Conservation (phyloP, 2,797 vertebrate species). For the Phoxinus dragarum region DNA sequence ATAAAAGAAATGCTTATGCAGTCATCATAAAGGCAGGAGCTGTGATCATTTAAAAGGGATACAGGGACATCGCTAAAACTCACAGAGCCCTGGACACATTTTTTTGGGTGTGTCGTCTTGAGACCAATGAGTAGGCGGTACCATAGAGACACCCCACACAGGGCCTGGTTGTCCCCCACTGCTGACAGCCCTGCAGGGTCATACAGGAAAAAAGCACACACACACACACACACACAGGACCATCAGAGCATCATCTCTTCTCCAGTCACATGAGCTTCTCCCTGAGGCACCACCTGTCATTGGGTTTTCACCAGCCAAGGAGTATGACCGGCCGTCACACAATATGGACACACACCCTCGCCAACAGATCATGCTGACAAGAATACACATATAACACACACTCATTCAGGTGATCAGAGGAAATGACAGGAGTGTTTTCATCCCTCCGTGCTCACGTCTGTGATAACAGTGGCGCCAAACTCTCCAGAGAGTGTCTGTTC, state of each 20-base stretch:
- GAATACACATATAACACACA: conserved; percentile 47
- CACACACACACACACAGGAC: neutral
- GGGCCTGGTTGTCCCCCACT: neutral
- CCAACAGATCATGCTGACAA: conserved; percentile 38
- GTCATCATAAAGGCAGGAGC: conserved; percentile 39
- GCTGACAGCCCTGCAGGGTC: conserved; percentile 7
- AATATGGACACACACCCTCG: conserved; percentile 50
- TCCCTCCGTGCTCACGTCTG: conserved; percentile 44
- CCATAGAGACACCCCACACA: conserved; percentile 1
- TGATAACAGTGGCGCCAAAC: conserved; percentile 47
- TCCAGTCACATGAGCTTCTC: conserved; percentile 41
- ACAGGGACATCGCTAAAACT: conserved; percentile 1
- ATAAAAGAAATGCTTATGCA: conserved; percentile 51
- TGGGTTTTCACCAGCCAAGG: conserved; percentile 50
- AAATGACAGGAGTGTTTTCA: conserved; percentile 51
- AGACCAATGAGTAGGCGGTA: neutral
- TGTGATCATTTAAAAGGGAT: conserved; percentile 23
- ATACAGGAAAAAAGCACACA: conserved; percentile 24
- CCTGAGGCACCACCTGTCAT: conserved; percentile 53
- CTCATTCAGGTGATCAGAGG: conserved; percentile 42
- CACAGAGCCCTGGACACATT: neutral
- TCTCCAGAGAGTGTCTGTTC: conserved; percentile 47
- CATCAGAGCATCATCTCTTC: conserved; percentile 42
- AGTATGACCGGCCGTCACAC: conserved; percentile 36
- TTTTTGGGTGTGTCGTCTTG: neutral